These are phyloP conservation scores for Drosophila buzzatii DNA, from an alignment of 2,888 invertebrate species.

Conservation along the genomic window DNA sequence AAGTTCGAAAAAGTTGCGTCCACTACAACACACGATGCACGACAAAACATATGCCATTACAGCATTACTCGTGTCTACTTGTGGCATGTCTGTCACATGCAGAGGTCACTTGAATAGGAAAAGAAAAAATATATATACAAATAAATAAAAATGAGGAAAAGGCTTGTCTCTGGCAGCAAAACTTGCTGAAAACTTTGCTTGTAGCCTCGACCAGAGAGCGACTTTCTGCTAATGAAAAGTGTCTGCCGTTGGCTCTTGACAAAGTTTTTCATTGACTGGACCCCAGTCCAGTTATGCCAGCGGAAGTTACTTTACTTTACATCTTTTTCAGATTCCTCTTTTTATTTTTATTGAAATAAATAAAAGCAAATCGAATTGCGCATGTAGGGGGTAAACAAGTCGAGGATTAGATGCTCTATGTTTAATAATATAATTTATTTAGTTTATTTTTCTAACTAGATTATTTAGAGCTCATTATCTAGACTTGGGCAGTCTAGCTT, in stretches of 20 bases:
- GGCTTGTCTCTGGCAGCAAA: conserved; percentile 3
- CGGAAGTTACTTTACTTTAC: conserved; percentile 56
- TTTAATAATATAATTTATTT: too few relatives aligned
- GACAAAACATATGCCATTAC: conserved; percentile 75
- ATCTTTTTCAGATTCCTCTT: conserved; percentile 26
- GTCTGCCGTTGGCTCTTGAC: conserved; percentile 66
- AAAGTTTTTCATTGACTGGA: conserved; percentile 69
- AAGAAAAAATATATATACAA: conserved; percentile 3
- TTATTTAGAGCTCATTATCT: too few relatives aligned
- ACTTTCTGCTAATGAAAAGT: conserved; percentile 74
- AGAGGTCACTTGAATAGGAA: conserved; percentile 21
- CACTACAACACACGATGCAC: conserved; percentile 27
- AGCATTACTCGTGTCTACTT: conserved; percentile 67
- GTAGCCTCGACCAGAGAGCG: conserved; percentile 51
- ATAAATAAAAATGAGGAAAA: conserved; percentile 16
- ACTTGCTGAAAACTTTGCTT: conserved; percentile 64
- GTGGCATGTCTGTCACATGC: conserved; percentile 67
- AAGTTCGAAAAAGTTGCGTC: conserved; percentile 42
- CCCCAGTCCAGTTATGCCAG: conserved; percentile 55
- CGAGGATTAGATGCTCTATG: conserved; percentile 20
- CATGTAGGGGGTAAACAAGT: background rate
- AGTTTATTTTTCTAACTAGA: too few relatives aligned
- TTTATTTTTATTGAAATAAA: conserved; percentile 72
- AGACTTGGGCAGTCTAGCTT: too few relatives aligned
- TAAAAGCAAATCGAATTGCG: conserved; percentile 64